These are phyloP conservation scores for Accipiter cooperii DNA, from an alignment of 2,113 vertebrate genomes.

Conservation along the genomic window DNA sequence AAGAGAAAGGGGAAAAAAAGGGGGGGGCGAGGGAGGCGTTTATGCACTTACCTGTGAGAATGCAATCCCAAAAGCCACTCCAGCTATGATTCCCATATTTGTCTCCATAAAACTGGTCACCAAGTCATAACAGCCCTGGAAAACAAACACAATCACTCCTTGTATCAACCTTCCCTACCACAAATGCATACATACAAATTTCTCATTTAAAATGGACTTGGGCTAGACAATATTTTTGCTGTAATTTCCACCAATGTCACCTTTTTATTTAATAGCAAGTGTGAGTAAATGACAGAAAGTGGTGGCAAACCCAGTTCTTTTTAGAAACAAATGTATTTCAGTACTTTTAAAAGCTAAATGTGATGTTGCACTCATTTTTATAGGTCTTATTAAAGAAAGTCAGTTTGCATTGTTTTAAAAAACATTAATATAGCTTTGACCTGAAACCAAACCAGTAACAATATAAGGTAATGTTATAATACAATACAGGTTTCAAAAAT, in stretches of 20 bases:
- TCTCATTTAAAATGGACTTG: not conserved
- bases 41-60: conserved; percentile 89
- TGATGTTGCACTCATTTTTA: not conserved
- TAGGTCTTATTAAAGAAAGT: not conserved
- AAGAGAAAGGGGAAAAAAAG: not conserved
- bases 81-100: conserved; percentile 97
- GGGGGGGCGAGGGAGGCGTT: not conserved
- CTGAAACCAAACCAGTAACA: not conserved
- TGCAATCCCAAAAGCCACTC: conserved; percentile 93
- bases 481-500: not conserved
- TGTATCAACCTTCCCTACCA: not conserved
- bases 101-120: conserved; percentile 94
- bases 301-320: not conserved
- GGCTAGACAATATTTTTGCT: not conserved
- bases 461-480: not conserved
- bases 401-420: not conserved
- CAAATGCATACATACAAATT: not conserved
- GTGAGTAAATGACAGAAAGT: not conserved
- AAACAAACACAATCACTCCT: conserved; percentile 2
- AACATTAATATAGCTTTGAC: not conserved
- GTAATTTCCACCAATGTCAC: not conserved
- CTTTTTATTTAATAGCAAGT: not conserved
- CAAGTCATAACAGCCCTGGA: conserved; percentile 92
- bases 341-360: not conserved
- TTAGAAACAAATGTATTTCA: not conserved